Evolutionary conservation across 2,888 invertebrate species (phyloP).

Genomic region (Ennomos erosarius): DNA sequence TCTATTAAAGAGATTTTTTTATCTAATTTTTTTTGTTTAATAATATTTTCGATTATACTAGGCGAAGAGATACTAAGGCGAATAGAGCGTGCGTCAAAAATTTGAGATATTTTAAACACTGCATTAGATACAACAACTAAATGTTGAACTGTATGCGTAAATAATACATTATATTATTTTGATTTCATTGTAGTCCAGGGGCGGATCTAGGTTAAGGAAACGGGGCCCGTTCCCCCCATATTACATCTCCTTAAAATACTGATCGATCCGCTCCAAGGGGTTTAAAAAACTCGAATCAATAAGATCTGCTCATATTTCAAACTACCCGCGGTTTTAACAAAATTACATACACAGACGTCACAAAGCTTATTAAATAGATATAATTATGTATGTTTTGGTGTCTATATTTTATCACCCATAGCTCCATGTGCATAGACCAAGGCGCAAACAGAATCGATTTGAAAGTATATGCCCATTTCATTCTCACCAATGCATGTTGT

Average conservation of each 20-base stretch:
- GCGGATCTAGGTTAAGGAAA: slow-evolving; percentile 1
- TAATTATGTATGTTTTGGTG: slow-evolving; percentile 36
- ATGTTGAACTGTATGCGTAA: slow-evolving; percentile 2
- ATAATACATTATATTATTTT: slow-evolving; percentile 1
- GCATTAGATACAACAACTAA: slow-evolving; percentile 1
- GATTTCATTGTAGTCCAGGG: slow-evolving; percentile 8
- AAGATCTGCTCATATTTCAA: slow-evolving; percentile 34
- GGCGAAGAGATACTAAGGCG: no score
- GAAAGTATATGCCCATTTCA: no score
- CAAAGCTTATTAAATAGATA: slow-evolving; percentile 35
- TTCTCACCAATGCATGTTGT: no score
- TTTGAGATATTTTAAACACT: no score
- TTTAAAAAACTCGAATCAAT: slow-evolving; percentile 17
- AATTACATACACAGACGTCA: slow-evolving; percentile 39
- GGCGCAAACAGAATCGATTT: no score
- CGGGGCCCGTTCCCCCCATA: slow-evolving; percentile 2
- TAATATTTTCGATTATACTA: no score
- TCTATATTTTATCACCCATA: slow-evolving; percentile 20
- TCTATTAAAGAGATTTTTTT: no score
- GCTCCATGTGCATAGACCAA: no score
- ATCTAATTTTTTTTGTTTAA: no score
- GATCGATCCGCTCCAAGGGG: neutral
- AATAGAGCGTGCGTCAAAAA: no score
- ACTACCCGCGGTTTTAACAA: slow-evolving; percentile 38
- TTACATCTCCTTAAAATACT: neutral